Conservation (phyloP, 1,140 invertebrate species). For the Drosophila carrolli region DNA sequence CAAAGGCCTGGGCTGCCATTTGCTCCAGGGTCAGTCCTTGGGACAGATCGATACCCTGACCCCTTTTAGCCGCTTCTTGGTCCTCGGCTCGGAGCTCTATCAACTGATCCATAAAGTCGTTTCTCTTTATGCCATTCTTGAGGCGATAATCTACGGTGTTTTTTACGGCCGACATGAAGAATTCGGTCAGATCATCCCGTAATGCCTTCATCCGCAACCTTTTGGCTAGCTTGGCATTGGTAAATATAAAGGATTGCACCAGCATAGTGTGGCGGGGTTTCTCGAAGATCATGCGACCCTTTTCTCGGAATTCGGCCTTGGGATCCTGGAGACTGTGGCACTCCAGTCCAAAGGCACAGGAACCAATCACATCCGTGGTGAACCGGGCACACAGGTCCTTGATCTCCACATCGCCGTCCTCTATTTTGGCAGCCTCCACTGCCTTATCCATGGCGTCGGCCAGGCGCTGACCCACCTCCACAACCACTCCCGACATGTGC, state of each 20-base stretch:
- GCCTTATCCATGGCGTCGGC: conserved; percentile 31
- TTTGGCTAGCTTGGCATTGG: conserved; percentile 46
- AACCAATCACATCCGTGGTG: conserved; percentile 87
- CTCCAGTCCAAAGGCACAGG: conserved; percentile 85
- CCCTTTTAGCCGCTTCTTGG: conserved; percentile 27
- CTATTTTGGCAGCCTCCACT: conserved; percentile 27
- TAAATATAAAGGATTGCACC: conserved; percentile 38
- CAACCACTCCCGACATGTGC: conserved; percentile 85
- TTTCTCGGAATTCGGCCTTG: conserved; percentile 84
- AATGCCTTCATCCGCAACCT: conserved; percentile 58
- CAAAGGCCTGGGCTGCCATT: conserved; percentile 73
- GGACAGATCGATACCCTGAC: conserved; percentile 54
- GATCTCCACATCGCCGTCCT: conserved; percentile 85
- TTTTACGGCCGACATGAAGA: conserved; percentile 80
- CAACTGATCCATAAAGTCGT: conserved; percentile 84
- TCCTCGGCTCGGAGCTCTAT: conserved; percentile 71
- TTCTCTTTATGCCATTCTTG: conserved; percentile 71
- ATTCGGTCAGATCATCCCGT: conserved; percentile 70
- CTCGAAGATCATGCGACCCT: conserved; percentile 64
- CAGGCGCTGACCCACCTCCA: conserved; percentile 69
- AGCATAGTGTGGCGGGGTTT: conserved; percentile 48
- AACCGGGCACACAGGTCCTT: conserved; percentile 87
- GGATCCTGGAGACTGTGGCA: conserved; percentile 85
- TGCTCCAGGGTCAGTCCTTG: conserved; percentile 62
- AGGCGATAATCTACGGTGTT: conserved; percentile 82